phyloP scores from a whole-genome alignment of 2,797 vertebrate genomes.

The Gallinago nigripennis region DNA sequence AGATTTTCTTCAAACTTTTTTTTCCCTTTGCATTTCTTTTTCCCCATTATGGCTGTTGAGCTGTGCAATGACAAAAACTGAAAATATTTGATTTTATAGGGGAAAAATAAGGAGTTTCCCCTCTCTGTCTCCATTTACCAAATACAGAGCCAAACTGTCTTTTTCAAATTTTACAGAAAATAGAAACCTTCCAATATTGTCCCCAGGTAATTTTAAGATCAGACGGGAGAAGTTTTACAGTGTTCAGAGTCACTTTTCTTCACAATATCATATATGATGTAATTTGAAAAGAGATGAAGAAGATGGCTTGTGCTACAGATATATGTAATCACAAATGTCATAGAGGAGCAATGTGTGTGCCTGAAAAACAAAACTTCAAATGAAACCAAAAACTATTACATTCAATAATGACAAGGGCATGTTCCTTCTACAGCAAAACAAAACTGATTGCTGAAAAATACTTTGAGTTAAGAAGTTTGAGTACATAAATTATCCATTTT shows the following conservation, averaged over 20 bases:
- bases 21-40: neutral
- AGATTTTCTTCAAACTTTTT: neutral
- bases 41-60: neutral
- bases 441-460: neutral
- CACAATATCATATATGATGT: neutral
- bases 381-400: neutral
- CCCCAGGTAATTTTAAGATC: neutral
- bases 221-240: neutral
- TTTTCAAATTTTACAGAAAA: neutral
- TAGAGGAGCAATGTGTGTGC: neutral
- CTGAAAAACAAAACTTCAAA: neutral
- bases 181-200: neutral
- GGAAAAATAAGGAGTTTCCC: neutral
- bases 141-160: neutral
- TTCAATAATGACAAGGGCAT: neutral
- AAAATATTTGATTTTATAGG: neutral
- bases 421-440: neutral
- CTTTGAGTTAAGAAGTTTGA: neutral
- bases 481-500: neutral
- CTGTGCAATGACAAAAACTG: neutral
- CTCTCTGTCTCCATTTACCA: neutral
- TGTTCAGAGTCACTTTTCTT: neutral
- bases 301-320: accelerated
- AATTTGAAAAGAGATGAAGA: neutral
- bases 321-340: neutral